Percentiles rank a stretch among this genome's conserved stretches.
These are phyloP conservation scores for Heliopora coerulea DNA, from an alignment of 92 coral and sea anemone species.

Conservation along the genomic window DNA sequence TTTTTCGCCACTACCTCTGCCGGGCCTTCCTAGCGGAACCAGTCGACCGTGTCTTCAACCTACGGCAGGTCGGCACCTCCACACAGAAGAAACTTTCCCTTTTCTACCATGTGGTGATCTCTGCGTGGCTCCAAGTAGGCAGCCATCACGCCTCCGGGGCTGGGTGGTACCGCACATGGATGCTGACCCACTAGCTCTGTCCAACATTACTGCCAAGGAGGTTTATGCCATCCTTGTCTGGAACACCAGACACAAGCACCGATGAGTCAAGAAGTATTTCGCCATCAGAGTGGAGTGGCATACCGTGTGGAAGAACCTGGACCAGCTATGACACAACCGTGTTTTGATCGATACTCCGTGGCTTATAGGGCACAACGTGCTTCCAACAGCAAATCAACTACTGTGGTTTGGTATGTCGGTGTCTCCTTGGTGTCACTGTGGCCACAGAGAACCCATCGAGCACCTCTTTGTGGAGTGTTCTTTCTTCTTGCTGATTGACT, in stretches of 20 bases:
- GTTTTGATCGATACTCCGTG: not conserved
- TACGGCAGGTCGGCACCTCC: not conserved
- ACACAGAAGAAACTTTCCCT: not conserved
- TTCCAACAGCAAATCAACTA: too few species aligned
- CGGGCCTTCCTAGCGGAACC: constrained; percentile 15
- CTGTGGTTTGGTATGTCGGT: not conserved
- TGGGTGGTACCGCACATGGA: not conserved
- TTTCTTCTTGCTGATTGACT: not conserved
- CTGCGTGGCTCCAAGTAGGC: not conserved
- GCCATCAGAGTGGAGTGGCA: not conserved
- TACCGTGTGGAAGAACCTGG: not conserved
- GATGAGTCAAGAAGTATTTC: not conserved
- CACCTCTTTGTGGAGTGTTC: not conserved
- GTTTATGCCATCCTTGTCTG: too few species aligned
- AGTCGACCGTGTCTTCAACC: not conserved
- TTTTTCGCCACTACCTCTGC: constrained; percentile 10
- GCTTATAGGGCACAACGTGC: constrained; percentile 1
- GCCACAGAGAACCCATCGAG: not conserved
- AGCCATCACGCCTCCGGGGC: not conserved
- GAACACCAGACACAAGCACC: too few species aligned
- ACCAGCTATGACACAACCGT: not conserved
- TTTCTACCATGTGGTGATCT: not conserved
- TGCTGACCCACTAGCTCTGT: not conserved
- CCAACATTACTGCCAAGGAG: not conserved
- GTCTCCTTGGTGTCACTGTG: not conserved